Evolutionary conservation across 1,140 invertebrate species (phyloP), one percentile per base, ranked within the genome.

Genomic region (Caenorhabditis tropicalis): DNA sequence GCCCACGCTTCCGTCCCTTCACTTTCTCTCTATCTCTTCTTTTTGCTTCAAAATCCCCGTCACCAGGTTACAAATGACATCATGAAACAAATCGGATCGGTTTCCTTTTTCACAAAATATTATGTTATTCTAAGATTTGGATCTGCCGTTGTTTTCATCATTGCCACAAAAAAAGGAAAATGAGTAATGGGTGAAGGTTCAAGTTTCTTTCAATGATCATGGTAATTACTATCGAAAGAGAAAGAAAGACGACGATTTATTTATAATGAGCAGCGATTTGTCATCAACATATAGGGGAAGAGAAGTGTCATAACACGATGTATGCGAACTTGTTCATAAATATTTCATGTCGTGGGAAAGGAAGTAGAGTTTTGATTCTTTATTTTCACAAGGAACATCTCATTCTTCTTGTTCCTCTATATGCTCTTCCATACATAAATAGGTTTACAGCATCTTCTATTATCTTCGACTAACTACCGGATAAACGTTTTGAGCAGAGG

Each of bases 51-150:
- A 6, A 21, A 19, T 4, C 12, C 65, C 65, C 36, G 36, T 74
- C 65, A 74, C 65, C 65, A 39, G 65, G 65, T 43, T 74, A 74
- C 65, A 74, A 74, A 74, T 74, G 65, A 74, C 65, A 74, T 74
- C 65, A 74, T 74, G 33, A 27, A 19, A 2, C 15, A 36, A 65
- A 65, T 65, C 3, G 58, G 36, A 19, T 9, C 58, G 36, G 19
- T 10, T 27, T 65, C n/a, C 19, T 36, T 27, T 36, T 27, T 65
- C 9, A 24, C n/a, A 58, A 12, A 27, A 58, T 24, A 58, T n/a
- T n/a, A n/a, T n/a, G n/a, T n/a, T n/a, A n/a, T n/a, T n/a, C n/a
- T n/a, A n/a, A n/a, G n/a, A n/a, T n/a, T n/a, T n/a, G n/a, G n/a
- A n/a, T n/a, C n/a, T n/a, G n/a, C n/a, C n/a, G n/a, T n/a, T n/a